A percentile compares a stretch with the other conserved stretches of the same genome.
Evolutionary conservation across 2,888 invertebrate genomes (phyloP).

Genomic region (Drosophila nr. perissopoda): DNA sequence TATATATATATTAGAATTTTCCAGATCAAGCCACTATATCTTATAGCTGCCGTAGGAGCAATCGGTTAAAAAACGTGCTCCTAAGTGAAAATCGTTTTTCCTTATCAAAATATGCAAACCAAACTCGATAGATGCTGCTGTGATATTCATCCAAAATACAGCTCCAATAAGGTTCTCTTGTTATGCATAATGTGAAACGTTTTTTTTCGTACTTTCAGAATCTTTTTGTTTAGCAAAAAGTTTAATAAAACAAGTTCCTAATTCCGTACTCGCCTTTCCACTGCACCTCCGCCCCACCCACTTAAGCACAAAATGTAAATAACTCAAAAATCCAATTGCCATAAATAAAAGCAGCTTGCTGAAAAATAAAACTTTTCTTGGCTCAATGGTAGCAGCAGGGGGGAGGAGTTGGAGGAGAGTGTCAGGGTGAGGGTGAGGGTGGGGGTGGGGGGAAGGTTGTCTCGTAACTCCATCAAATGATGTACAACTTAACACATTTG

Average conservation of each 20-base stretch:
- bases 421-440: not conserved
- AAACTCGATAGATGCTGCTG: not conserved
- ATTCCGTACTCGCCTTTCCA: not conserved
- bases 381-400: not conserved
- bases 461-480: conserved; percentile 83
- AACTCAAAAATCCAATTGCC: conserved; percentile 77
- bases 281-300: not conserved
- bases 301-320: conserved; percentile 18
- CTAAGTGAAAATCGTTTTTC: not conserved
- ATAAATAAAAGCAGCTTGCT: conserved; percentile 61
- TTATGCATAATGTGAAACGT: not conserved
- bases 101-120: not conserved
- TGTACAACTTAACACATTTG: conserved; percentile 83
- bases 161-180: not conserved
- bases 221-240: conserved; percentile 19
- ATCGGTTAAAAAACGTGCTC: not conserved
- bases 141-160: not conserved
- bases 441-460: not conserved
- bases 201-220: conserved; percentile 25
- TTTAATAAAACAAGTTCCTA: conserved; percentile 24
- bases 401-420: not conserved
- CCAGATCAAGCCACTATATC: not conserved
- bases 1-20: not conserved
- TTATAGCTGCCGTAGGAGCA: not conserved
- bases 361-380: conserved; percentile 52